A percentile compares a stretch with the other conserved stretches of the same genome.
These are phyloP conservation scores for Epinephelus cyanopodus DNA, from an alignment of 2,113 vertebrate species.

Conservation along the genomic window DNA sequence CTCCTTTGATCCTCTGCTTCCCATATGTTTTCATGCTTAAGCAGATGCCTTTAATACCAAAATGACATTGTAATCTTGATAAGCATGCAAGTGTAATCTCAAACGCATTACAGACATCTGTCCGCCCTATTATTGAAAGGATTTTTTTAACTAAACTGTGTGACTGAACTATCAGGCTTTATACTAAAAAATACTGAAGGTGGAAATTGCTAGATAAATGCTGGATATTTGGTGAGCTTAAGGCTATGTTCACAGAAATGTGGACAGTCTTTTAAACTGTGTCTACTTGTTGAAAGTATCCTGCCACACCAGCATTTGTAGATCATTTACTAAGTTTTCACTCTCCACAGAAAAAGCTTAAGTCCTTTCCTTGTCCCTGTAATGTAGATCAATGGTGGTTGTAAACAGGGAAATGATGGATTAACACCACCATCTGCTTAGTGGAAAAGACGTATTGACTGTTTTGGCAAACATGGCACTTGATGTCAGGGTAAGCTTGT, in stretches of 20 bases:
- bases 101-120: conserved; percentile 44
- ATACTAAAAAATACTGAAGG: not conserved
- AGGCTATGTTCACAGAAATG: not conserved
- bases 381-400: conserved; percentile 17
- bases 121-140: conserved; percentile 26
- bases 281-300: not conserved
- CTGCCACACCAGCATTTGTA: not conserved
- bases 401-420: conserved; percentile 37
- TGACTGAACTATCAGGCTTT: not conserved
- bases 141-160: conserved; percentile 4
- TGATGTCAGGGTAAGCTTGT: not conserved
- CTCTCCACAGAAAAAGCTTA: conserved; percentile 1
- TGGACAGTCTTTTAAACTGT: not conserved
- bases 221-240: not conserved
- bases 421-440: conserved; percentile 27
- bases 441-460: not conserved
- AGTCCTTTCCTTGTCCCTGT: not conserved
- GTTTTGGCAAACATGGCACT: not conserved
- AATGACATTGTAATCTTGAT: conserved; percentile 64
- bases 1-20: conserved; percentile 50
- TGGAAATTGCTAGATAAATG: not conserved
- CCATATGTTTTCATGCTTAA: conserved; percentile 62
- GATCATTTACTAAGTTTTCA: not conserved
- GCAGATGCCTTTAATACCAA: conserved; percentile 59
- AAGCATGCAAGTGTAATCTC: conserved; percentile 58